phyloP scores from a whole-genome alignment of 2,113 vertebrate genomes.

The Oplegnathus fasciatus region DNA sequence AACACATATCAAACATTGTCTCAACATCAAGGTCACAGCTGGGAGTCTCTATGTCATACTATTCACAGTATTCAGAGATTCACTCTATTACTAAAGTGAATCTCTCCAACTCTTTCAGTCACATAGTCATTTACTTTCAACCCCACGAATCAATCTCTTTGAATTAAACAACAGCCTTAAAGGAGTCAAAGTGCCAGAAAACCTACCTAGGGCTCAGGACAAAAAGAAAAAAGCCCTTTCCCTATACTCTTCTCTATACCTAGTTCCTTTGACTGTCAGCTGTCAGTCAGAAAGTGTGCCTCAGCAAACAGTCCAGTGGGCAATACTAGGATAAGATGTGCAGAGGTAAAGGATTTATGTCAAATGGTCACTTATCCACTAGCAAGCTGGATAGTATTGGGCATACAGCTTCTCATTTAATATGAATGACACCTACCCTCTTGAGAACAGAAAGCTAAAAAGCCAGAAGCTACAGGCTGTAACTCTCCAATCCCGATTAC shows the following conservation, averaged over 20 bases:
- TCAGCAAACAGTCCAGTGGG: not conserved
- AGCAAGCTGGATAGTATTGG: not conserved
- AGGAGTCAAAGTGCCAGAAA: not conserved
- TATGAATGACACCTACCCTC: slow-evolving; percentile 34
- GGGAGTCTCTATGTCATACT: not conserved
- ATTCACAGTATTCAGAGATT: slow-evolving; percentile 1
- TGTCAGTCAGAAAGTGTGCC: not conserved
- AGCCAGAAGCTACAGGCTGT: slow-evolving; percentile 22
- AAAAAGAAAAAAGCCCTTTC: not conserved
- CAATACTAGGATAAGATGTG: not conserved
- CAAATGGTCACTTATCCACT: not conserved
- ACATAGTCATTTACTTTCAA: slow-evolving; percentile 26
- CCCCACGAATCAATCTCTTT: not conserved
- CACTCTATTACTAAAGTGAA: not conserved
- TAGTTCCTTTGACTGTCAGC: slow-evolving; percentile 10
- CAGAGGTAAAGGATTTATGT: slow-evolving; percentile 4
- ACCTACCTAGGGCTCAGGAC: not conserved
- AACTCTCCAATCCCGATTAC: slow-evolving; percentile 31
- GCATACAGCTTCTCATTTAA: slow-evolving; percentile 30
- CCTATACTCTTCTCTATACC: too few relatives aligned
- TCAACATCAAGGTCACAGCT: not conserved
- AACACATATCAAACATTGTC: not conserved
- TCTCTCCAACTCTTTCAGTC: slow-evolving; percentile 16
- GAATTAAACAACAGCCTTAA: slow-evolving; percentile 26
- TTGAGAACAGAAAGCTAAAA: slow-evolving; percentile 27